These are phyloP conservation scores for Caenorhabditis japonica DNA, from an alignment of 2,888 invertebrate genomes.

Conservation along the genomic window DNA sequence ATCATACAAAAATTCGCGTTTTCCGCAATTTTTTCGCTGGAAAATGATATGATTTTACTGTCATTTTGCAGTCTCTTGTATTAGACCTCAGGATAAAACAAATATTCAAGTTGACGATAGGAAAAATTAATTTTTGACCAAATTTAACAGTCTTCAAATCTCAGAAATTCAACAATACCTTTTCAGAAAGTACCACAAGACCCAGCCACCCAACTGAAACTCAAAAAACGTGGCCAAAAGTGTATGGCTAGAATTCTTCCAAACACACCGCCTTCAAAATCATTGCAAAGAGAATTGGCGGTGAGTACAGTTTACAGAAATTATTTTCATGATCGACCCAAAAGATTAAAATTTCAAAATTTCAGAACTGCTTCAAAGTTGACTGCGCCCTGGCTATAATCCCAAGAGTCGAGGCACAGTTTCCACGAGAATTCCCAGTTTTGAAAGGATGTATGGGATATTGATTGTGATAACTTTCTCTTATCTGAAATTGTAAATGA, in stretches of 20 bases:
- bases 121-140: no score
- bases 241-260: constrained; percentile 49
- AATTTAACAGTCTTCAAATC: no score
- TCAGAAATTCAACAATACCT: neutral
- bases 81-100: no score
- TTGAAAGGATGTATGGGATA: constrained; percentile 52
- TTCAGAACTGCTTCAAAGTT: constrained; percentile 51
- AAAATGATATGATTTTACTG: no score
- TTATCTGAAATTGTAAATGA: neutral
- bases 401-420: constrained; percentile 36
- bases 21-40: no score
- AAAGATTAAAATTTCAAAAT: no score
- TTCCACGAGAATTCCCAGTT: constrained; percentile 41
- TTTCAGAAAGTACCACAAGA: constrained; percentile 46
- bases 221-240: constrained; percentile 48
- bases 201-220: constrained; percentile 39
- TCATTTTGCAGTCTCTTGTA: no score
- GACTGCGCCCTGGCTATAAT: constrained; percentile 47
- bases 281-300: constrained; percentile 36
- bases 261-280: constrained; percentile 22
- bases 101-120: no score
- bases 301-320: no score
- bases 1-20: no score
- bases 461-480: constrained; percentile 10
- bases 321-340: no score